Percentiles rank a stretch among this genome's conserved stretches.
Evolutionary conservation across 1,140 invertebrate genomes (phyloP).

Genomic region (Druon quercuslanigerum): DNA sequence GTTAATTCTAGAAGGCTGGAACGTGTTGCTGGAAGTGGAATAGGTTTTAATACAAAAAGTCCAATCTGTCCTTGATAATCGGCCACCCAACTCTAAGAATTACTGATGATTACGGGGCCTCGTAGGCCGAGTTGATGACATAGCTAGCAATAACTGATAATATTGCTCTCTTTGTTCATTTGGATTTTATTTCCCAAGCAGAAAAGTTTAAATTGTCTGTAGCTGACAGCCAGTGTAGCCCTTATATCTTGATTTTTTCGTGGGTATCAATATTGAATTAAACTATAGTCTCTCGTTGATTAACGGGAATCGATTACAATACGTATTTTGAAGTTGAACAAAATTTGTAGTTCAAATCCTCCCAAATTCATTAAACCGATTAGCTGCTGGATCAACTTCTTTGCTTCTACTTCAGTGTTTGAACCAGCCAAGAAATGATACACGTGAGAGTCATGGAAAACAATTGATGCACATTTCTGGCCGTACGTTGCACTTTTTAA

Average conservation of each 20-base stretch:
- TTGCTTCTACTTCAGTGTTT: slow-evolving; percentile 44
- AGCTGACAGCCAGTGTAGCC: not conserved
- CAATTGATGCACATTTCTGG: too few species aligned
- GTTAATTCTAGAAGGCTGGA: too few species aligned
- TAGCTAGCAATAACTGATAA: slow-evolving; percentile 44
- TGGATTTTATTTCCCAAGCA: accelerated
- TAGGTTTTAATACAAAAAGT: too few species aligned
- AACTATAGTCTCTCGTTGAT: not conserved
- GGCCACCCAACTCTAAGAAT: too few species aligned
- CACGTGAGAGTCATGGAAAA: too few species aligned
- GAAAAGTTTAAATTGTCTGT: slow-evolving; percentile 14
- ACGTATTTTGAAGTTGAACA: slow-evolving; percentile 40
- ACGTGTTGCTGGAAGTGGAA: too few species aligned
- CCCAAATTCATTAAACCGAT: slow-evolving; percentile 47
- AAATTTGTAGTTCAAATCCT: slow-evolving; percentile 59
- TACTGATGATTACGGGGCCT: too few species aligned
- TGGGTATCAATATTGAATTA: not conserved
- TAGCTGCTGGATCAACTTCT: slow-evolving; percentile 44
- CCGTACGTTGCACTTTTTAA: too few species aligned
- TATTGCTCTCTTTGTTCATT: slow-evolving; percentile 35
- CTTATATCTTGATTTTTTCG: not conserved
- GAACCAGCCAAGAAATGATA: slow-evolving; percentile 58
- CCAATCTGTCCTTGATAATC: too few species aligned
- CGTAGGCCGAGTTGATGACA: slow-evolving; percentile 58
- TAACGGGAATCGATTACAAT: not conserved